phyloP scores from a whole-genome alignment of 2,797 vertebrate genomes.

The Sebastes kiyomatsui region DNA sequence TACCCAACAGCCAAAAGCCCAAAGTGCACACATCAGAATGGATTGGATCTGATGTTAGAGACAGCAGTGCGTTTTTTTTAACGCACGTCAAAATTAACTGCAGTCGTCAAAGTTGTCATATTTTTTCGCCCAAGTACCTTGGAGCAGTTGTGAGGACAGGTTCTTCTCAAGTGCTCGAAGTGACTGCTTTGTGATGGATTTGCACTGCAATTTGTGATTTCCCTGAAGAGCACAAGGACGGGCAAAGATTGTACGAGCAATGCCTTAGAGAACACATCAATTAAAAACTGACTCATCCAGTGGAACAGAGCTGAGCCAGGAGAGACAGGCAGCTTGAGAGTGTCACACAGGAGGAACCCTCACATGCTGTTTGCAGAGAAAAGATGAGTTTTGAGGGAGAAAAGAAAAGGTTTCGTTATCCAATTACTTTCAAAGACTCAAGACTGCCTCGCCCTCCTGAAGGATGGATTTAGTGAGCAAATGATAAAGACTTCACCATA shows the following conservation, averaged over 20 bases:
- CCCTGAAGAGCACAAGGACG: conserved; percentile 82
- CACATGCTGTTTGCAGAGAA: conserved; percentile 48
- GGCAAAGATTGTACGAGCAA: conserved; percentile 82
- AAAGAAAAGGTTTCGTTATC: conserved; percentile 31
- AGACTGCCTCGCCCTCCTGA: conserved; percentile 29
- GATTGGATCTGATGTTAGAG: conserved; percentile 20
- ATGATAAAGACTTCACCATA: conserved; percentile 44
- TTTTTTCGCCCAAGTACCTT: conserved; percentile 67
- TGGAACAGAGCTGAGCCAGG: conserved; percentile 69
- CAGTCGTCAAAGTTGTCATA: conserved; percentile 41
- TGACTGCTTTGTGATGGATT: conserved; percentile 76
- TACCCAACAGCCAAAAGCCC: conserved; percentile 73
- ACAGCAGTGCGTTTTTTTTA: conserved; percentile 31
- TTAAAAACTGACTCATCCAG: conserved; percentile 77
- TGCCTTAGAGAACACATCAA: conserved; percentile 85
- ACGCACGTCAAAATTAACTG: conserved; percentile 55
- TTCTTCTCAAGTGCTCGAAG: conserved; percentile 67
- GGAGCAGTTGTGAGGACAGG: conserved; percentile 65
- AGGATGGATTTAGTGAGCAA: conserved; percentile 48
- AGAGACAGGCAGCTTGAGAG: conserved; percentile 40
- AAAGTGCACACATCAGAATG: conserved; percentile 72
- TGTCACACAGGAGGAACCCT: conserved; percentile 40
- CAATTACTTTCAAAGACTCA: conserved; percentile 53
- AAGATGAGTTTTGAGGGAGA: conserved; percentile 26
- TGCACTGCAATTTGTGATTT: conserved; percentile 81